Evolutionary conservation across 2,888 invertebrate genomes (phyloP).

Genomic region (Criorhina ranunculi): DNA sequence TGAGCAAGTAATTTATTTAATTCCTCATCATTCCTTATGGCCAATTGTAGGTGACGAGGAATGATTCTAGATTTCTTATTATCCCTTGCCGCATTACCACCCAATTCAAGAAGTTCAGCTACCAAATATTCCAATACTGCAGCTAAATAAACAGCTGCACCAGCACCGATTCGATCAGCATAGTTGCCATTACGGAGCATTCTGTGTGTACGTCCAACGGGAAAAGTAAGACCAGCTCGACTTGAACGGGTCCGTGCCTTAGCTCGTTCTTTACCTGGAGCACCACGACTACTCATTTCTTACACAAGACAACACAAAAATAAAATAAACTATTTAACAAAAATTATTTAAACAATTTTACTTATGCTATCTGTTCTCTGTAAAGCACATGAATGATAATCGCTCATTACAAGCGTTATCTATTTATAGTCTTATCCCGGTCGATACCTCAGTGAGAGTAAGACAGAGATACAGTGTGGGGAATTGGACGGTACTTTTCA

Average conservation of each 20-base stretch:
- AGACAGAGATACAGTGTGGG: too few species aligned
- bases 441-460: too few species aligned
- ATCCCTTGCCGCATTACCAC: conserved; percentile 87
- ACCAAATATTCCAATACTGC: conserved; percentile 87
- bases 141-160: conserved; percentile 85
- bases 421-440: too few species aligned
- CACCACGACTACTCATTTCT: conserved; percentile 2
- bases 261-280: not conserved
- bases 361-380: not conserved
- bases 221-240: conserved; percentile 85
- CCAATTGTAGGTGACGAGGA: conserved; percentile 90
- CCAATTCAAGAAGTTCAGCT: conserved; percentile 88
- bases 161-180: conserved; percentile 85
- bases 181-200: conserved; percentile 86
- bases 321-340: not conserved
- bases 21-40: conserved; percentile 93
- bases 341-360: not conserved
- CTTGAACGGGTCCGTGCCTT: conserved; percentile 79
- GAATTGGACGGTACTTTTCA: too few species aligned
- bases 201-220: conserved; percentile 85
- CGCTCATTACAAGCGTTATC: too few species aligned
- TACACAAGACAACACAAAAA: not conserved
- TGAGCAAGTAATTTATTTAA: conserved; percentile 88
- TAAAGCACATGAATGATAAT: not conserved
- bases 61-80: conserved; percentile 87